Percentiles rank a stretch among this genome's conserved stretches.
Conservation (phyloP, 2,888 invertebrate genomes). For the Ichneumon xanthorius region DNA sequence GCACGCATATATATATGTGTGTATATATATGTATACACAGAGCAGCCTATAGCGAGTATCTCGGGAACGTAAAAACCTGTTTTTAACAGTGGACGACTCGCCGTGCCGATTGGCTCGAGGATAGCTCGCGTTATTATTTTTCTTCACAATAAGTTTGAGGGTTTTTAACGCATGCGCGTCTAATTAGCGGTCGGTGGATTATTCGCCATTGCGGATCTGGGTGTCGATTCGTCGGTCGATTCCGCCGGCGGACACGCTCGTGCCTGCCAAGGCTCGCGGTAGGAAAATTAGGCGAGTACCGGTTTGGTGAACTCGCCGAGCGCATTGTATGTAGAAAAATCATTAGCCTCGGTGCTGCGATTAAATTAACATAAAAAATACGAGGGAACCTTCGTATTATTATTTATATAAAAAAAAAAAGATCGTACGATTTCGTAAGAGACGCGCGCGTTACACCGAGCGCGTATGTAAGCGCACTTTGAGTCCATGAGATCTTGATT, state of each 20-base stretch:
- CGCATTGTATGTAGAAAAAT: slow-evolving; percentile 27
- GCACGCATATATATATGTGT: slow-evolving; percentile 58
- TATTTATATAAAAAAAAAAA: slow-evolving; percentile 10
- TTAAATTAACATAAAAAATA: slow-evolving; percentile 63
- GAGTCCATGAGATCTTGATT: slow-evolving; percentile 78
- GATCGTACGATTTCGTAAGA: slow-evolving; percentile 61
- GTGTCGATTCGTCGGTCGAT: slow-evolving; percentile 1
- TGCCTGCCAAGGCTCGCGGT: background rate
- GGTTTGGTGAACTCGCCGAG: slow-evolving; percentile 60
- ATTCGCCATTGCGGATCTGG: slow-evolving; percentile 28
- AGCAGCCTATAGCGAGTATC: slow-evolving; percentile 5
- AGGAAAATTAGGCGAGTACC: slow-evolving; percentile 9
- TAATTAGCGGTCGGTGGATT: background rate
- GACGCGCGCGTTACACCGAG: slow-evolving; percentile 22
- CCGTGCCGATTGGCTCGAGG: slow-evolving; percentile 56
- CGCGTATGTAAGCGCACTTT: slow-evolving; percentile 71
- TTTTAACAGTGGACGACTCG: slow-evolving; percentile 43
- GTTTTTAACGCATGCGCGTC: slow-evolving; percentile 22
- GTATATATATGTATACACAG: slow-evolving; percentile 45
- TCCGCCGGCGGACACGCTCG: background rate
- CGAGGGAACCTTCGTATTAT: slow-evolving; percentile 53
- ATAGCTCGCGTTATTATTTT: slow-evolving; percentile 53
- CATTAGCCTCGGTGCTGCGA: slow-evolving; percentile 50
- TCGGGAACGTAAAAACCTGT: slow-evolving; percentile 64
- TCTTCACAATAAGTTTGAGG: background rate